These are phyloP conservation scores for Pongo pygmaeus DNA, from an alignment of 2,113 vertebrate species.

Conservation along the genomic window DNA sequence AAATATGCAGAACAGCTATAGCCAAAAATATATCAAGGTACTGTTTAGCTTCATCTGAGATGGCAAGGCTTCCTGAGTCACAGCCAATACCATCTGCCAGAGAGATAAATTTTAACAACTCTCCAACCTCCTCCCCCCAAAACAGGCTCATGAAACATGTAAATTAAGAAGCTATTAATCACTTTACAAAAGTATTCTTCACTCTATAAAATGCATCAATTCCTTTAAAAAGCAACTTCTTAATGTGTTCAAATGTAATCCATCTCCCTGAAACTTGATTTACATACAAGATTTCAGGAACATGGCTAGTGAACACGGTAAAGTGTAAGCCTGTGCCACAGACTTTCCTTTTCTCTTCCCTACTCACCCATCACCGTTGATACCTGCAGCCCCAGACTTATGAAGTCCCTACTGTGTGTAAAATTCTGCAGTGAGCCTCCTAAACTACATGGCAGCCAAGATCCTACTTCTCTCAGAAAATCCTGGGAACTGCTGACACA, in stretches of 20 bases:
- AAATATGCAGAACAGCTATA: background rate
- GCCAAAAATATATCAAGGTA: background rate
- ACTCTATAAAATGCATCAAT: background rate
- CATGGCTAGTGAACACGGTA: accelerated
- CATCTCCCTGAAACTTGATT: background rate
- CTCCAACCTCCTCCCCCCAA: background rate
- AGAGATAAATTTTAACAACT: background rate
- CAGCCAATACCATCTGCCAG: background rate
- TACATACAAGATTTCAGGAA: background rate
- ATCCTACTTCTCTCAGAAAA: background rate
- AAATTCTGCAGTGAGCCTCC: background rate
- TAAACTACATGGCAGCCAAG: background rate
- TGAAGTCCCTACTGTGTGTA: background rate
- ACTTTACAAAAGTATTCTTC: background rate
- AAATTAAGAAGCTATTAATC: slow-evolving; percentile 38
- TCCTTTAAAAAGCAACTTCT: slow-evolving; percentile 28
- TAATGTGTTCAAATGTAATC: background rate
- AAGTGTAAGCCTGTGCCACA: background rate
- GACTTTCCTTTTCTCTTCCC: background rate
- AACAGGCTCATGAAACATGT: background rate
- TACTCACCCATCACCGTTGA: background rate
- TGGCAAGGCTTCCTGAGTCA: background rate
- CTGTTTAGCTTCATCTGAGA: background rate
- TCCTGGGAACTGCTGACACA: background rate
- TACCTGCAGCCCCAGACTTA: background rate